Base-by-base conservation (phyloP, 2,888 invertebrate species). In the Leistus spinibarbis region DNA sequence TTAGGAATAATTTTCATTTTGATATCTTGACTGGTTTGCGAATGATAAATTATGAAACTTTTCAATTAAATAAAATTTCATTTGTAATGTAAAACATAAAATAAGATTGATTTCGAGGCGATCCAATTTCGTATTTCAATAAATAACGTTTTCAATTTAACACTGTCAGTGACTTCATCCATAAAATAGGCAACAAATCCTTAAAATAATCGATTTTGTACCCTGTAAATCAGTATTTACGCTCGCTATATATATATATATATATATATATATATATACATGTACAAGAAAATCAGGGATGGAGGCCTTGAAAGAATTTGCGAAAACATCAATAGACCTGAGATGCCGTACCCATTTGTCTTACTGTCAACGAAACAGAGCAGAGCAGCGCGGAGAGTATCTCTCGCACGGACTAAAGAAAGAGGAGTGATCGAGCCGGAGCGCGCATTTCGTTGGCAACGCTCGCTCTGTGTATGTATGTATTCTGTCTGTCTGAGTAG, bases 321-420 rank as follows among this genome's bases (percentile, higher is more conserved):
- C 60, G 2, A 16, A 60, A 60, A 60, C 60, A 60, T 60, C 60
- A 60, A 60, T 60, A 60, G 60, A 40, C 40, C 40, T 40, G 40
- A 40, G 22, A 22, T 60, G 22, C 60, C 3, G 17, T 60, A 60
- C 20, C 20, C 60, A 60, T 60, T 60, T 60, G 60, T 60, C 60
- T 60, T 60, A 22, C 60, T 60, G 60, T 17, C 60, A 60, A 60
- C 60, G 60, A 60, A 20, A 22, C 60, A 60, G 54, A 2, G 3
- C 54, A 5, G 54, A 5, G 54, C 2, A 17, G 3, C 17, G 60
- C 10, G 16, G 16, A 40, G 40, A 40, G 24, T 24, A 24, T 24
- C 24, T 24, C 24, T 24, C 24, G 3, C 24, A 24, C 5, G 5
- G 40, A 40, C 40, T 40, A 7, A 40, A 40, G 40, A 40, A 40